Evolutionary conservation across 2,888 invertebrate genomes (phyloP).

Genomic region (Athalia rosae): DNA sequence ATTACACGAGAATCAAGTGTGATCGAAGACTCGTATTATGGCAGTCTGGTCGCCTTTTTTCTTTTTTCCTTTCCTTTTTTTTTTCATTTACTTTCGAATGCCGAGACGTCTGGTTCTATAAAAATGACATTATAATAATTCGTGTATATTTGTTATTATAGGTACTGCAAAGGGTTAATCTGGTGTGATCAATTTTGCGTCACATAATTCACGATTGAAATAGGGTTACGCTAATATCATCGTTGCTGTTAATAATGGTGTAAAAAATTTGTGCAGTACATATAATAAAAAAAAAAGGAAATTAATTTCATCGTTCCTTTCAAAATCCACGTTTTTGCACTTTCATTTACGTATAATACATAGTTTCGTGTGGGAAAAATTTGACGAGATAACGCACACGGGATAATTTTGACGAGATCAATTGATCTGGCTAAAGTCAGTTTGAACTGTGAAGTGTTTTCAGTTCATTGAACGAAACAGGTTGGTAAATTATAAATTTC

Average conservation of each 20-base stretch:
- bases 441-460: slow-evolving; percentile 10
- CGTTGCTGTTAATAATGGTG: not conserved
- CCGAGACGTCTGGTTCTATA: no score
- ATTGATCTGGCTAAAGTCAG: slow-evolving; percentile 36
- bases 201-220: not conserved
- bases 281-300: no score
- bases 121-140: not conserved
- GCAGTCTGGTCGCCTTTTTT: no score
- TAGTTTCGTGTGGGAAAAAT: no score
- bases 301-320: no score
- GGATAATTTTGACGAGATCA: not conserved
- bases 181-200: slow-evolving; percentile 16
- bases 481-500: slow-evolving; percentile 15
- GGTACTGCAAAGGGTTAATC: slow-evolving; percentile 28
- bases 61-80: not conserved
- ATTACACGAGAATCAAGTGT: not conserved
- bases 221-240: not conserved
- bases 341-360: no score
- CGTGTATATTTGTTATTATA: not conserved
- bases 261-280: not conserved
- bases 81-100: not conserved
- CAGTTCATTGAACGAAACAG: slow-evolving; percentile 22
- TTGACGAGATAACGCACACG: not conserved
- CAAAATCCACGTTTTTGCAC: no score
- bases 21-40: no score